These are phyloP conservation scores for Rhynchonycteris naso DNA, from an alignment of 2,797 vertebrate species.

Conservation along the genomic window DNA sequence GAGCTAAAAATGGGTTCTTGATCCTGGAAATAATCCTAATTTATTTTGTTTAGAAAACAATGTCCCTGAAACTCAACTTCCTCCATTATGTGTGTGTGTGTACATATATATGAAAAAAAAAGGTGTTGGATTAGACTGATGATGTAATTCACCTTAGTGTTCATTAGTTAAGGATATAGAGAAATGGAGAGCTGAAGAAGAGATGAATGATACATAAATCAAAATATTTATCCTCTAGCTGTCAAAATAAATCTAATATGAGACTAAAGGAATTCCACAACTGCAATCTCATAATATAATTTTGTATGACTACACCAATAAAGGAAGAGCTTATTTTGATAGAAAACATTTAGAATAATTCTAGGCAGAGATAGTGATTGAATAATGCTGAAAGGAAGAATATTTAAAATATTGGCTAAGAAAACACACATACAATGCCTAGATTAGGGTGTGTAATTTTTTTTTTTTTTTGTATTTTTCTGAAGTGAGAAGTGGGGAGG, in stretches of 20 bases:
- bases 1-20: not conserved
- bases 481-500: too few species aligned
- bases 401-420: not conserved
- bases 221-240: not conserved
- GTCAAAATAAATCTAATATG: not conserved
- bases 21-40: not conserved
- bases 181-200: not conserved
- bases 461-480: too few species aligned
- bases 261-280: not conserved
- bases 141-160: not conserved
- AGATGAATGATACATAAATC: not conserved
- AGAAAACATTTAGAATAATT: not conserved
- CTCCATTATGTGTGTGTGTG: too few species aligned
- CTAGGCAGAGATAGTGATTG: not conserved
- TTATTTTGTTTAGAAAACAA: not conserved
- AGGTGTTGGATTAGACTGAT: not conserved
- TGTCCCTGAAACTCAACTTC: not conserved
- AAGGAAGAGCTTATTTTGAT: not conserved
- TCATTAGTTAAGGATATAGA: not conserved
- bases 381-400: not conserved
- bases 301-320: not conserved
- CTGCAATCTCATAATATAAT: not conserved
- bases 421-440: not conserved
- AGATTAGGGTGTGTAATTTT: not conserved
- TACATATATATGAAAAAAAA: not conserved